Evolutionary conservation across 2,113 vertebrate genomes (phyloP), one percentile per base, ranked within the genome.

Genomic region (Pogona vitticeps): DNA sequence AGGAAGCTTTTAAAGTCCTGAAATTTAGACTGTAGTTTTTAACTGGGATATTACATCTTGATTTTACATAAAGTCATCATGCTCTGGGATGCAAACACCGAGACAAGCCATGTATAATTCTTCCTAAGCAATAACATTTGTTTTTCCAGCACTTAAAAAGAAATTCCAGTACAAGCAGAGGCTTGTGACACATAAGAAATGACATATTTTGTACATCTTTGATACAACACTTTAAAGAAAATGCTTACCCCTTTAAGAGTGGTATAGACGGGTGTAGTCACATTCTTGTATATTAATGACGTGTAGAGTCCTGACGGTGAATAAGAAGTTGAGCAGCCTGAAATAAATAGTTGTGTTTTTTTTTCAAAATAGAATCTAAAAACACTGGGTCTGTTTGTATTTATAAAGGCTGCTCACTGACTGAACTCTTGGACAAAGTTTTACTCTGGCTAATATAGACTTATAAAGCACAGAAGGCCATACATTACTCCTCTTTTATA

Each of bases 251-350:
- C 98, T 95, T 99, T 99, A 91, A 98, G 94, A 78, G 97, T 98
- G 13, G 97, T 98, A 88, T 99, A 99, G 86, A 99, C 97, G 17
- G 98, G 98, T 70, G 97, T 95, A 3, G 97, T 99, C 96, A 98
- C 96, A 90, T 98, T 98, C 95, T 96, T 98, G 91, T 99, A 99
- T 93, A 99, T 97, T 86, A 99, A 97, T 84, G 98, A 98, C 1
- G 98, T 98, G 92, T 98, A 99, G 90, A 98, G 97, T 76, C 97
- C 96, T 20, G 98, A 97, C 86, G 97, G 91, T 18, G 98, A 96
- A 88, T 96, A 97, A 61, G 98, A 97, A 80, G 96, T 94, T 93
- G 96, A 85, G 80, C 96, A 94, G 95, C 96, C 98, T 99, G 93
- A 88, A 95, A 95, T 84, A 94, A 76, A 89, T 73, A 90, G 83